Percentiles rank a stretch among this genome's conserved stretches.
Evolutionary conservation across 2,797 vertebrate species (phyloP).

Genomic region (Sebastes kiyomatsui): DNA sequence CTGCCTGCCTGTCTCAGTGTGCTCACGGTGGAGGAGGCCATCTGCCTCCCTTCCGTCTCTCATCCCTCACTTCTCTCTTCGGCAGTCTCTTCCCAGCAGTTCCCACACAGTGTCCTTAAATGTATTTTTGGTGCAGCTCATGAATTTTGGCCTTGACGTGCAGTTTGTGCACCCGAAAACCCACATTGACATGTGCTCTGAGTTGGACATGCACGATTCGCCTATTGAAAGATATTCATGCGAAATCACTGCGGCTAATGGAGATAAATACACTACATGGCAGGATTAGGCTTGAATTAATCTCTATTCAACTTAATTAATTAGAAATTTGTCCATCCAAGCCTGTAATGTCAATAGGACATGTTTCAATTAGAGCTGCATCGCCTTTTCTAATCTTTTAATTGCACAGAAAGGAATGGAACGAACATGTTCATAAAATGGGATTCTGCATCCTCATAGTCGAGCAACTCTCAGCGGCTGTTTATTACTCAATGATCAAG

Average conservation of each 20-base stretch:
- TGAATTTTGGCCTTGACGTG: slow-evolving; percentile 53
- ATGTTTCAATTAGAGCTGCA: slow-evolving; percentile 75
- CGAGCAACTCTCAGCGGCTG: slow-evolving; percentile 33
- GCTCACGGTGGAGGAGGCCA: slow-evolving; percentile 69
- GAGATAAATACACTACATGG: slow-evolving; percentile 71
- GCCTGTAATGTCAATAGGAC: slow-evolving; percentile 75
- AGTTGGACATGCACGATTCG: slow-evolving; percentile 34
- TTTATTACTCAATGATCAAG: slow-evolving; percentile 46
- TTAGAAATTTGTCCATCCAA: slow-evolving; percentile 72
- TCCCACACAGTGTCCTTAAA: slow-evolving; percentile 68
- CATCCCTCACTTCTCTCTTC: slow-evolving; percentile 63
- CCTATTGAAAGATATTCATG: slow-evolving; percentile 49
- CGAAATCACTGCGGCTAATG: slow-evolving; percentile 51
- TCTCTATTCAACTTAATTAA: slow-evolving; percentile 75
- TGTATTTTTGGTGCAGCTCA: slow-evolving; percentile 66
- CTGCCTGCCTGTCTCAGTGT: slow-evolving; percentile 66
- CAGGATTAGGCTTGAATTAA: slow-evolving; percentile 72
- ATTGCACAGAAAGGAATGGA: slow-evolving; percentile 70
- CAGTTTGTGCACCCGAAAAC: slow-evolving; percentile 33
- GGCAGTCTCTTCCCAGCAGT: slow-evolving; percentile 64
- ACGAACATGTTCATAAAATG: slow-evolving; percentile 53
- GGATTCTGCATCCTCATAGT: slow-evolving; percentile 44
- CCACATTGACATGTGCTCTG: slow-evolving; percentile 24
- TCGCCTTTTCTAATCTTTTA: slow-evolving; percentile 76
- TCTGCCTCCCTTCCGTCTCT: slow-evolving; percentile 68